These are phyloP conservation scores for Macrobrachium nipponense DNA, from an alignment of 1,140 invertebrate species.

Conservation along the genomic window DNA sequence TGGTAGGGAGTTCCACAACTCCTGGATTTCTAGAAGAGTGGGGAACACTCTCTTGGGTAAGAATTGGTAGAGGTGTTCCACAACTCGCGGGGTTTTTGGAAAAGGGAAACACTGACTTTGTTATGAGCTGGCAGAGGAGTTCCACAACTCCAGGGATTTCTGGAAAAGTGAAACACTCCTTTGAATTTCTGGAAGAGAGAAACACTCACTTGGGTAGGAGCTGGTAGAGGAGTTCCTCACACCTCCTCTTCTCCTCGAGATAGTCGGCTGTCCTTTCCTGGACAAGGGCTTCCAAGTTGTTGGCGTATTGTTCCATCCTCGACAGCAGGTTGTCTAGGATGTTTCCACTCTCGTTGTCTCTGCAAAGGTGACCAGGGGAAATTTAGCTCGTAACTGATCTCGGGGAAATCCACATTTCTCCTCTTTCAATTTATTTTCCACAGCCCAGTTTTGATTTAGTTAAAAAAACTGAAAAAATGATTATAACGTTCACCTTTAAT, in stretches of 20 bases:
- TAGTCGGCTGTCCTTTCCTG: conserved; percentile 96
- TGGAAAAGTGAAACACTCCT: no score
- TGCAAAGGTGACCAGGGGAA: conserved; percentile 66
- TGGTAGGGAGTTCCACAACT: conserved; percentile 96
- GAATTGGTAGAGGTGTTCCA: conserved; percentile 93
- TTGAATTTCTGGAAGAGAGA: no score
- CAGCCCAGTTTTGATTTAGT: no score
- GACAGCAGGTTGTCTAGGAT: conserved; percentile 95
- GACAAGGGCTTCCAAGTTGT: conserved; percentile 94
- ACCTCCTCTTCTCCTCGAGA: conserved; percentile 96
- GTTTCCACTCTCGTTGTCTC: conserved; percentile 89
- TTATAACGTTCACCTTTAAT: no score
- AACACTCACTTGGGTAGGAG: conserved; percentile 86
- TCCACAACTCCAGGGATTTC: no score
- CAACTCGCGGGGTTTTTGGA: no score
- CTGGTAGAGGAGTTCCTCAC: conserved; percentile 95
- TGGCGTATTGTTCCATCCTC: conserved; percentile 98
- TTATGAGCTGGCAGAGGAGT: conserved; percentile 92
- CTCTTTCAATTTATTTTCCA: no score
- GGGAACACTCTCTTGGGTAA: conserved; percentile 82
- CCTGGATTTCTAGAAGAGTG: no score
- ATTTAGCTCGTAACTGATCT: no score
- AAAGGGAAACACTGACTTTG: conserved; percentile 83
- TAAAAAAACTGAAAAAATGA: no score
- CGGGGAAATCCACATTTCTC: no score